Base-by-base conservation (phyloP, 2,113 vertebrate species). In the Jaculus jaculus region DNA sequence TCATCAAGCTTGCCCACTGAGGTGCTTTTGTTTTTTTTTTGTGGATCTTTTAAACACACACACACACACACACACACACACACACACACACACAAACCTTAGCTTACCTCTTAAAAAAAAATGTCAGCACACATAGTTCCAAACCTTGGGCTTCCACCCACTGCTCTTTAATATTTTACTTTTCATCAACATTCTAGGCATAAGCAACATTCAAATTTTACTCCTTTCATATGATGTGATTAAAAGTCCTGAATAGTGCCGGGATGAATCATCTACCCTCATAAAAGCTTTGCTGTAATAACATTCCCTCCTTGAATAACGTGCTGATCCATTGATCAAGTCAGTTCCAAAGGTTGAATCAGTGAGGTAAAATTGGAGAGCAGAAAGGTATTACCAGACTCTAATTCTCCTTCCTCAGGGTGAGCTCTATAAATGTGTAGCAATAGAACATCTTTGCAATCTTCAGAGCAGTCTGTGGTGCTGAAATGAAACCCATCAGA, bases 281-380 rank as follows among this genome's bases (percentile, higher is more conserved):
- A 0, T 87, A 60, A 96, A 94, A 94, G 85, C 84, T 51, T 89
- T 92, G 92, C 73, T 93, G 61, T 95, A 85, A 96, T 89, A 96
- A 93, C 90, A 92, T 82, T 37, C 78, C 74, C 81, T 91, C 84
- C 65, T 88, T 93, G 94, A 97, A 96, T 95, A 96, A 94, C 90
- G 94, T 93, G 84, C 94, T 84, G 78, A 96, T 94, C 82, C 90
- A 96, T 79, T 95, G 96, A 96, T 96, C 93, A 96, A 90, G 96
- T 96, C 97, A 94, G 82, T 91, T 96, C 34, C 90, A 96, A 94
- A 93, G 93, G 92, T 92, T 95, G 90, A 94, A 95, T 95, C 65
- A 28, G 82, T 63, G 82, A 95, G 51, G 87, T 84, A 79, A 91
- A 95, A 95, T 86, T 93, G 92, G 90, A 87, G 95, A 81, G 81